Evolutionary conservation across 2,797 vertebrate genomes (phyloP), one percentile per base, ranked within the genome.

Genomic region (Muscicapa comitata): DNA sequence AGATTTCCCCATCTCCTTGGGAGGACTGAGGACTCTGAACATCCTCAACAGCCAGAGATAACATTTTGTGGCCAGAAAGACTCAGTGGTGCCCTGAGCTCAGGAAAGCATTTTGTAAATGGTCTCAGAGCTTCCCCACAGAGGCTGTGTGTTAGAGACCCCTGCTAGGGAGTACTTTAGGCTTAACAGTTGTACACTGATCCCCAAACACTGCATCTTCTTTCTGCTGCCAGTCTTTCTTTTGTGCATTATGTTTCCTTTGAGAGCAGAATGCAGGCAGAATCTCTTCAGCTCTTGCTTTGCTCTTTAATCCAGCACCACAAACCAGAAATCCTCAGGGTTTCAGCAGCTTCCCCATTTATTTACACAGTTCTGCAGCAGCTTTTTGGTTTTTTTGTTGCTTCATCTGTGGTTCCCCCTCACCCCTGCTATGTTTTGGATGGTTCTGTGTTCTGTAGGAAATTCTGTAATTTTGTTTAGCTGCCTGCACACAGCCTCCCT

Each of bases 341-440:
- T 93, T 94, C 79, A 92, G 68, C 40, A 71, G 81, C 74, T 94
- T 94, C 63, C 7, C 37, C 59, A 51, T 59, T 93, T 94, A 73
- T 93, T 93, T 92, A 79, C 43, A 55, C 31, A 92, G 80, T 81
- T 93, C 77, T 72, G 31, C 10, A 9, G 84, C 37, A 9, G 59
- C 74, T 89, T 93, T 93, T 91, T 93, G 62, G 75, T 92, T 90
- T 85, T 40, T 73, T 87, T 92, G 53, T 76, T 95, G 55, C 79
- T 87, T 73, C 51, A 35, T 82, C 71, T 91, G 57, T 86, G 72
- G 53, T 57, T 86, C 10, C 1, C 17, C 23, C 54, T 53, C 50
- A 53, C 28, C 25, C 45, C 21, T 0, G 0, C 33, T 5, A 50
- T 65, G 47, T 84, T 91, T 91, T 51, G 43, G 33, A 12, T 62